Percentiles rank a stretch among this genome's conserved stretches.
These are phyloP conservation scores for Oikopleura dioica DNA, from an alignment of 23 tunicate species.

Conservation along the genomic window DNA sequence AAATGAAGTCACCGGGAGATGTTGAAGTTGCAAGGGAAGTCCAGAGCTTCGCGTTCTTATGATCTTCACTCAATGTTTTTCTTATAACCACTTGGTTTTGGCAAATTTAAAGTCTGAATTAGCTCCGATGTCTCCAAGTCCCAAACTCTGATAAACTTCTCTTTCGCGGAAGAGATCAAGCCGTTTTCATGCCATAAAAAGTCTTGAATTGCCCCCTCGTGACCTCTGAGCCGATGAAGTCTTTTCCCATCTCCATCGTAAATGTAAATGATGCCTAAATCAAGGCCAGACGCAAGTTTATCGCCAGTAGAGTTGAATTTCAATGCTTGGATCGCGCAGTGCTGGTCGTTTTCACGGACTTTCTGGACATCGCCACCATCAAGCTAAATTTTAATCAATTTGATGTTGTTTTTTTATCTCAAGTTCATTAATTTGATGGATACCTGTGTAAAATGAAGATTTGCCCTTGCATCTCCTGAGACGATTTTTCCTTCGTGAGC, in stretches of 20 bases:
- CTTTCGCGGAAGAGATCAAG: conserved; percentile 2
- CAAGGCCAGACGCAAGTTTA: background rate
- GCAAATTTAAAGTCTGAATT: background rate
- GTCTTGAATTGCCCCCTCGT: background rate
- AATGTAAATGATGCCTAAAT: background rate
- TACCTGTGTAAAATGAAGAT: too few species aligned
- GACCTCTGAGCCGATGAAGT: conserved; percentile 2
- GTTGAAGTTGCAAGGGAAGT: conserved; percentile 25
- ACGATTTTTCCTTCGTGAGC: too few species aligned
- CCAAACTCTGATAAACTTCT: background rate
- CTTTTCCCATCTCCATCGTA: background rate
- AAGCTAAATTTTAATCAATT: too few species aligned
- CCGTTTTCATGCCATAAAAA: background rate
- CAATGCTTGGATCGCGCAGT: too few species aligned
- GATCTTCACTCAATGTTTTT: background rate
- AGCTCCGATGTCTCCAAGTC: background rate
- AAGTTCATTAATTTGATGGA: too few species aligned
- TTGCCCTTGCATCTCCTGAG: too few species aligned
- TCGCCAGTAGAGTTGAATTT: background rate
- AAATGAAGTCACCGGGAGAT: conserved; percentile 31
- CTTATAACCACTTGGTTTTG: conserved; percentile 10
- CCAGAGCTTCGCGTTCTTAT: conserved; percentile 11
- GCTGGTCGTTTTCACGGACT: too few species aligned
- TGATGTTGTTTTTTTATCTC: too few species aligned
- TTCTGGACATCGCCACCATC: too few species aligned